A percentile compares a stretch with the other conserved stretches of the same genome.
Conservation (phyloP, 2,888 invertebrate genomes). For the Hydraecia micacea region DNA sequence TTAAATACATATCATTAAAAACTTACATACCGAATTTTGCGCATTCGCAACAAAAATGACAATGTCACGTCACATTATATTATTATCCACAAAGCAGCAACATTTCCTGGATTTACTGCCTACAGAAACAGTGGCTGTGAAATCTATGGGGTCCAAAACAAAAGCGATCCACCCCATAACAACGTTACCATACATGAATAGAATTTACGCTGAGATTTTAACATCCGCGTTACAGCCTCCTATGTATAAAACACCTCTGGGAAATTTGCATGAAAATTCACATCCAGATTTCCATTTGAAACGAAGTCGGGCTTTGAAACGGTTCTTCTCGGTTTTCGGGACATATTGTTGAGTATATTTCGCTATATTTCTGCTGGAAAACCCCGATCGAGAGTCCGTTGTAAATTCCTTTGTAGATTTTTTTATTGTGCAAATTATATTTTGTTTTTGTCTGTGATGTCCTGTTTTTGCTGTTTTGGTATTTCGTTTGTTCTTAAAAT, state of each 20-base stretch:
- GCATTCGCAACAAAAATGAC: background rate
- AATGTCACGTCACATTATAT: background rate
- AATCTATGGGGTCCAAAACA: constrained; percentile 54
- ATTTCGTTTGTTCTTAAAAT: background rate
- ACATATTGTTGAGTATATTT: constrained; percentile 63
- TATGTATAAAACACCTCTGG: constrained; percentile 67
- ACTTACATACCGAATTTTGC: background rate
- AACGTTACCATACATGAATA: constrained; percentile 65
- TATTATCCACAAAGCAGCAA: constrained; percentile 2
- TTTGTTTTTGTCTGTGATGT: constrained; percentile 8
- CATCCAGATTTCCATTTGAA: constrained; percentile 70
- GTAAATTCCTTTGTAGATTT: constrained; percentile 26
- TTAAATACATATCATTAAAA: background rate
- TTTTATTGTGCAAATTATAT: background rate
- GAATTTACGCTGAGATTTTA: constrained; percentile 66
- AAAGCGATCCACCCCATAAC: constrained; percentile 57
- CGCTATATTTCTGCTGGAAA: constrained; percentile 46
- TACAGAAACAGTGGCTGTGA: background rate
- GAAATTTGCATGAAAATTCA: constrained; percentile 72
- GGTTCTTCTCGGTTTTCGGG: constrained; percentile 58
- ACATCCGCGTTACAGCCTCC: constrained; percentile 58
- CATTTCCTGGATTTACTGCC: background rate
- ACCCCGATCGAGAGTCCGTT: constrained; percentile 25
- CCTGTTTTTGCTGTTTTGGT: background rate
- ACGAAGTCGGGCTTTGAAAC: constrained; percentile 68